A percentile compares a stretch with the other conserved stretches of the same genome.
These are phyloP conservation scores for Bombus difficillimus DNA, from an alignment of 1,140 invertebrate species.

Conservation along the genomic window DNA sequence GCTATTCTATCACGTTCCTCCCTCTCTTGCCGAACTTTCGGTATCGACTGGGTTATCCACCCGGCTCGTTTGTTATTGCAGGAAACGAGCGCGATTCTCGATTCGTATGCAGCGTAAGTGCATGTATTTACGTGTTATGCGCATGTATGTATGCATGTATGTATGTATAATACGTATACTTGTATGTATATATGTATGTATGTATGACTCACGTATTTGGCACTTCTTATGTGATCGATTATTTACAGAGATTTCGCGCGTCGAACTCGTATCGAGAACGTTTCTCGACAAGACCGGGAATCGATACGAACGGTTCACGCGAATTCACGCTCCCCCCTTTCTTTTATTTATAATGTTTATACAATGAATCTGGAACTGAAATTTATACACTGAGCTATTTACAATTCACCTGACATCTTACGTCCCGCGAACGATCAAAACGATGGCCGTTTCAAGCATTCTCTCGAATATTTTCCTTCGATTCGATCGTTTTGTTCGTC, in stretches of 20 bases:
- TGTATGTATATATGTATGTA: background rate
- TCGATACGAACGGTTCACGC: constrained; percentile 39
- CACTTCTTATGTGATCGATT: constrained; percentile 67
- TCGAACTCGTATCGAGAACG: constrained; percentile 27
- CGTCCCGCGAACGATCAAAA: constrained; percentile 7
- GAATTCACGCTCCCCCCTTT: background rate
- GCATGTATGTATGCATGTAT: background rate
- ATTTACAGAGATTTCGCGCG: constrained; percentile 53
- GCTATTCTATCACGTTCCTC: constrained; percentile 6
- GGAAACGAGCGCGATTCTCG: constrained; percentile 12
- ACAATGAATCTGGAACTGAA: constrained; percentile 69
- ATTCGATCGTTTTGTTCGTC: background rate
- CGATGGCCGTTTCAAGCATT: background rate
- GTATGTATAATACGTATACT: background rate
- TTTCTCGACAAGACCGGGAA: constrained; percentile 1
- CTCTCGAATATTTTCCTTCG: background rate
- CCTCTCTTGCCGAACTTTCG: background rate
- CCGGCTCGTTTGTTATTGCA: constrained; percentile 10
- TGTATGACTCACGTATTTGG: constrained; percentile 59
- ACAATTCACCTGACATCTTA: constrained; percentile 63
- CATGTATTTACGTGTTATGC: constrained; percentile 2
- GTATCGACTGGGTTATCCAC: background rate
- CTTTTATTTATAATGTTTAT: constrained; percentile 67
- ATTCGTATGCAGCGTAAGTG: background rate
- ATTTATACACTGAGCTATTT: constrained; percentile 77